Evolutionary conservation across 2,888 invertebrate genomes (phyloP).

Genomic region (Ligdia adustata): DNA sequence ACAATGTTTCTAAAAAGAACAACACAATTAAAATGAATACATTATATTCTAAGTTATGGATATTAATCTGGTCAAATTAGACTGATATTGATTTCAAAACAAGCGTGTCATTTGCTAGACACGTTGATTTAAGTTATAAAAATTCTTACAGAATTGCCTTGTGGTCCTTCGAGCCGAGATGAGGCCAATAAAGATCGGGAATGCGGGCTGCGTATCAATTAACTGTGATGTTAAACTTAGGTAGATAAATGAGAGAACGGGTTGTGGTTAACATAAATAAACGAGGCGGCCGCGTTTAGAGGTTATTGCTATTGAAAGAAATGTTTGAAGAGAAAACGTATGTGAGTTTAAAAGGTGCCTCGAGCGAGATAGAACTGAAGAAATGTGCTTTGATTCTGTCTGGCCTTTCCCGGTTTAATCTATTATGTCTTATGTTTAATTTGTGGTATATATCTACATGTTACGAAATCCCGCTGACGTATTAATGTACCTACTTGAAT

Average conservation of each 20-base stretch:
- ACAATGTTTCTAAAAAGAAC: constrained; percentile 5
- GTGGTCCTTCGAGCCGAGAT: constrained; percentile 42
- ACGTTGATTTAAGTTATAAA: constrained; percentile 48
- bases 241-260: constrained; percentile 48
- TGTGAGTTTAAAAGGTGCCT: constrained; percentile 8
- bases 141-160: constrained; percentile 50
- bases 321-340: constrained; percentile 45
- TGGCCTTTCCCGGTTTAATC: constrained; percentile 11
- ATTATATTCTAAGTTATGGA: constrained; percentile 28
- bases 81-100: constrained; percentile 18
- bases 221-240: constrained; percentile 67
- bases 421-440: background rate
- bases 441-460: too few species aligned
- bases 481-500: too few species aligned
- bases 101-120: constrained; percentile 27
- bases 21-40: constrained; percentile 27
- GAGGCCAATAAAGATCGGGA: constrained; percentile 62
- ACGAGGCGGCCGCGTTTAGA: constrained; percentile 45
- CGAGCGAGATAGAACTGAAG: constrained; percentile 15
- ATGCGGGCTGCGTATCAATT: constrained; percentile 75
- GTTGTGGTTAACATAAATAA: constrained; percentile 51
- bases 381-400: constrained; percentile 9
- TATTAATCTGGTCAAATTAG: constrained; percentile 33
- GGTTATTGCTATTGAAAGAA: constrained; percentile 42
- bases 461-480: too few species aligned